Evolutionary conservation across 2,113 vertebrate genomes (phyloP).

Genomic region (Chunga burmeisteri): DNA sequence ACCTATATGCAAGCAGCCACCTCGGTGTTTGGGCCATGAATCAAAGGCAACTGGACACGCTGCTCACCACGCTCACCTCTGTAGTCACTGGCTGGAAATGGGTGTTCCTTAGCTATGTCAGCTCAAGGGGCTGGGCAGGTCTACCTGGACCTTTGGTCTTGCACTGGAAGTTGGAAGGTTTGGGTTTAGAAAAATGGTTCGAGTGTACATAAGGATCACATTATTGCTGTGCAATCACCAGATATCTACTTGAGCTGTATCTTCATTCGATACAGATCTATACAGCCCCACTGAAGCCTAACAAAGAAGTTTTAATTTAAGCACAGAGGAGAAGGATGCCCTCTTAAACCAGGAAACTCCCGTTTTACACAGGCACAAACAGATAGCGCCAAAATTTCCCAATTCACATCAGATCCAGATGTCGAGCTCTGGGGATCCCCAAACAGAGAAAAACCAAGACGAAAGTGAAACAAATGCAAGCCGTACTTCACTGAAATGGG

Average conservation of each 20-base stretch:
- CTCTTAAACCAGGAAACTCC: background rate
- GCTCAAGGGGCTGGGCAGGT: background rate
- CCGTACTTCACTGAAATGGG: background rate
- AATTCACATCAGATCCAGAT: background rate
- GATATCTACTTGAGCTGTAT: background rate
- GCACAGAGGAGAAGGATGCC: background rate
- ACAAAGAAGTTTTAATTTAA: background rate
- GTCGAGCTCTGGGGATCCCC: background rate
- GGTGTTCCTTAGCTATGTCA: background rate
- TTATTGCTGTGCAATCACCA: background rate
- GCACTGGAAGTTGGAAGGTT: background rate
- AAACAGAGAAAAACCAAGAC: background rate
- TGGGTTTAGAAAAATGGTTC: background rate
- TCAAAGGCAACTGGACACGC: background rate
- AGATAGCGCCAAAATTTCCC: background rate
- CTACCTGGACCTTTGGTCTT: background rate
- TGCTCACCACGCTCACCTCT: background rate
- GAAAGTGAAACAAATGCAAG: constrained; percentile 18
- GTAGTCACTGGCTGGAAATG: background rate
- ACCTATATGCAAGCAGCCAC: background rate
- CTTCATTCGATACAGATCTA: background rate
- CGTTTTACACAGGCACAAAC: background rate
- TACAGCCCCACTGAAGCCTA: background rate
- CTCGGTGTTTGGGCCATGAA: background rate
- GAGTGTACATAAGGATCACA: background rate